A percentile compares a stretch with the other conserved stretches of the same genome.
These are phyloP conservation scores for Drosophila pullipes DNA, from an alignment of 2,888 invertebrate species.

Conservation along the genomic window DNA sequence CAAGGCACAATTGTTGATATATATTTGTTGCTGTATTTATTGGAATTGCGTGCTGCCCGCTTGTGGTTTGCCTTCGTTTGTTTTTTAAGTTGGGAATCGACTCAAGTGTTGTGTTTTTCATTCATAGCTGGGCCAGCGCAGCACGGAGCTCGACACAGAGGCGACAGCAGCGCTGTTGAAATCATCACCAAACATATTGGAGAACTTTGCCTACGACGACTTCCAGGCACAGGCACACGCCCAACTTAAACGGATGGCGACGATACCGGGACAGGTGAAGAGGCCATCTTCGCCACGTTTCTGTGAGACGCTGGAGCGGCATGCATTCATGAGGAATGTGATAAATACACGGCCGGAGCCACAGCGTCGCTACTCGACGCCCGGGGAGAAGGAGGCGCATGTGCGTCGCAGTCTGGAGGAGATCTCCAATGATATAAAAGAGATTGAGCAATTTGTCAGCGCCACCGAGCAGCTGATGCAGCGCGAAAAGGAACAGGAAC, in stretches of 20 bases:
- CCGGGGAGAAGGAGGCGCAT: conserved; percentile 82
- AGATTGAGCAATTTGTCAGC: conserved; percentile 85
- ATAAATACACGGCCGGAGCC: conserved; percentile 78
- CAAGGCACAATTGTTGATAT: conserved; percentile 44
- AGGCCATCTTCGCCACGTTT: conserved; percentile 78
- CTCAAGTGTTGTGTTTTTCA: conserved; percentile 30
- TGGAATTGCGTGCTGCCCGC: conserved; percentile 67
- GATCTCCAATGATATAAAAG: conserved; percentile 85
- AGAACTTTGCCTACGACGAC: conserved; percentile 84
- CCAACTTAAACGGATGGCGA: conserved; percentile 74
- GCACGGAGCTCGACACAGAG: conserved; percentile 63
- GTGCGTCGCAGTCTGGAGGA: conserved; percentile 85
- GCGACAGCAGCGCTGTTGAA: conserved; percentile 80
- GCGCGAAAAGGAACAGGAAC: conserved; percentile 82
- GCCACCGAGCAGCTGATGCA: conserved; percentile 84
- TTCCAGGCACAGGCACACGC: conserved; percentile 53
- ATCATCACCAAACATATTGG: conserved; percentile 85
- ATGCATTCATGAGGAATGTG: conserved; percentile 84
- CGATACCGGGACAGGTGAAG: conserved; percentile 36
- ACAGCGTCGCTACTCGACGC: conserved; percentile 80
- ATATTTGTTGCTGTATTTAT: conserved; percentile 55
- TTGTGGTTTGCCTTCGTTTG: conserved; percentile 57
- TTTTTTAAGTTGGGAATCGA: background rate
- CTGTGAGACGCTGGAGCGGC: conserved; percentile 84
- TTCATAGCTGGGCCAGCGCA: conserved; percentile 58